Evolutionary conservation across 2,113 vertebrate genomes (phyloP), one percentile per base, ranked within the genome.

Genomic region (Columba livia): DNA sequence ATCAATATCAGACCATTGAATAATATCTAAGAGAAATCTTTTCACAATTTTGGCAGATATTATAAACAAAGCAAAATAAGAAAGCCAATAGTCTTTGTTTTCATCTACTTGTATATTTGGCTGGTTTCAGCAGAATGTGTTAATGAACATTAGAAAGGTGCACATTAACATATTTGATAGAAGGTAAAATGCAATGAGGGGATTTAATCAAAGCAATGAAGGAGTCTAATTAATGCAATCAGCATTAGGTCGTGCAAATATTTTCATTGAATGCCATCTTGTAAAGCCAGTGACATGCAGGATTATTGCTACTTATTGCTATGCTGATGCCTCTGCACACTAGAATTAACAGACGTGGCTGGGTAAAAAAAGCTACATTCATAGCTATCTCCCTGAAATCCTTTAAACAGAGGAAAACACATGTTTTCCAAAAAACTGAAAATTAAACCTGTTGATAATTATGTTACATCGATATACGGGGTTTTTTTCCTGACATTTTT

Each of bases 221-320:
- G 79, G 96, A 96, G 71, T 98, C 96, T 98, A 97, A 98, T 98
- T 97, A 98, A 98, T 97, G 98, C 98, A 98, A 98, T 98, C 98
- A 98, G 98, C 97, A 96, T 98, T 97, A 97, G 98, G 97, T 97
- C 97, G 97, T 98, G 98, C 98, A 98, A 97, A 97, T 97, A 97
- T 97, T 96, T 88, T 97, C 97, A 98, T 98, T 98, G 98, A 98
- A 98, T 96, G 97, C 98, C 98, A 98, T 98, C 97, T 97, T 98
- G 98, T 98, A 98, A 98, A 98, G 98, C 89, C 96, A 98, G 98
- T 97, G 96, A 97, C 93, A 82, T 90, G 93, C 56, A 96, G 92
- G 88, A 82, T 86, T 94, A 96, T 91, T 89, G 83, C 85, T 95
- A 69, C 57, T 97, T 90, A 70, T 92, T n/a, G 5, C 40, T 70